A percentile compares a stretch with the other conserved stretches of the same genome.
These are phyloP conservation scores for Drosophila emarginata DNA, from an alignment of 2,888 invertebrate genomes.

Conservation along the genomic window DNA sequence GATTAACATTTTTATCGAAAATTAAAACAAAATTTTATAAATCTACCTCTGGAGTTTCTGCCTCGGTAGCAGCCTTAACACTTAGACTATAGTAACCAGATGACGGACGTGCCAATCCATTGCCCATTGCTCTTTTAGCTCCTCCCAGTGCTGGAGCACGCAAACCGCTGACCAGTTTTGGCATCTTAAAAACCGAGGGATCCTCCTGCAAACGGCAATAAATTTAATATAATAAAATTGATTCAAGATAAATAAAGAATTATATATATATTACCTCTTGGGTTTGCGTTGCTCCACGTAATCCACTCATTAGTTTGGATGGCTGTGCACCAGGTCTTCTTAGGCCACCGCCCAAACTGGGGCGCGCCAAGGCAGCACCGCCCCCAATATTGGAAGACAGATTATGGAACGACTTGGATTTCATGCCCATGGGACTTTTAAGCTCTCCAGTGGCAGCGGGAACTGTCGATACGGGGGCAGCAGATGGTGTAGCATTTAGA, in stretches of 20 bases:
- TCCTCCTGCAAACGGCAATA: conserved; percentile 52
- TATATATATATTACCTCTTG: conserved; percentile 42
- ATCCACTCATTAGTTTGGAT: conserved; percentile 31
- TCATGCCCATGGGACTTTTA: conserved; percentile 82
- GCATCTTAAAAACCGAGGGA: conserved; percentile 75
- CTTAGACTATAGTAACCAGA: conserved; percentile 81
- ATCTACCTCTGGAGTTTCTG: conserved; percentile 69
- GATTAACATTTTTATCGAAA: background rate
- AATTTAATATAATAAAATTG: no score
- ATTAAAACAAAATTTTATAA: background rate
- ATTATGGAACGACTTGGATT: conserved; percentile 82
- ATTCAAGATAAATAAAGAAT: no score
- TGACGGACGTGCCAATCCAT: conserved; percentile 80
- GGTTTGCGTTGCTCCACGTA: conserved; percentile 24
- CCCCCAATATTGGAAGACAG: conserved; percentile 72
- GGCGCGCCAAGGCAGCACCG: conserved; percentile 36
- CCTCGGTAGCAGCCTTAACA: conserved; percentile 58
- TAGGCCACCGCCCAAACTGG: conserved; percentile 58
- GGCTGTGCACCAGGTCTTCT: conserved; percentile 52
- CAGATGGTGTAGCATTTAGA: conserved; percentile 49
- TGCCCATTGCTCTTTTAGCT: conserved; percentile 68
- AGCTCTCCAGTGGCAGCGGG: conserved; percentile 56
- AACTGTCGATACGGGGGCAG: conserved; percentile 14
- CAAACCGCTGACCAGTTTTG: conserved; percentile 76
- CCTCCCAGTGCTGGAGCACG: conserved; percentile 63